These are phyloP conservation scores for Neogale vison DNA, from an alignment of 2,113 vertebrate species.

Conservation along the genomic window DNA sequence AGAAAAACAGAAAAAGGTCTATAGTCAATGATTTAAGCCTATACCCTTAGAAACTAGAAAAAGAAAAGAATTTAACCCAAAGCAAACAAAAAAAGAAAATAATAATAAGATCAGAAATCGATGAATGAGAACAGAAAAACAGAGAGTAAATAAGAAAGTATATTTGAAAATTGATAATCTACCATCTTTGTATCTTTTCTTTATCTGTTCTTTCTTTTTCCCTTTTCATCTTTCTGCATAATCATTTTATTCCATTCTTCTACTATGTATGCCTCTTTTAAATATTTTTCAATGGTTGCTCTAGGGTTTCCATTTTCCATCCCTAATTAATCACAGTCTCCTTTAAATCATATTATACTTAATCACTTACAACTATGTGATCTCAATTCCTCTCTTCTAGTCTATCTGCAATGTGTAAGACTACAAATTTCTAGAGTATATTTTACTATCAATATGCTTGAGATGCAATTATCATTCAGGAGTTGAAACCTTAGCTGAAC, in stretches of 20 bases:
- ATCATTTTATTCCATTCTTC: not conserved
- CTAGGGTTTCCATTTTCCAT: not conserved
- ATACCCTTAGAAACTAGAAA: not conserved
- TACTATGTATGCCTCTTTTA: not conserved
- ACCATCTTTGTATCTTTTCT: not conserved
- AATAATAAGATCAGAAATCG: not conserved
- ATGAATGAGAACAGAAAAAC: not conserved
- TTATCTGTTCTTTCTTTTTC: not conserved
- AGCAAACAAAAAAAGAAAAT: not conserved
- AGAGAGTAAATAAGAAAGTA: not conserved
- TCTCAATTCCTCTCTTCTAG: not conserved
- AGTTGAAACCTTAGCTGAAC: not conserved
- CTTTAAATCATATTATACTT: not conserved
- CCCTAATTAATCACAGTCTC: not conserved
- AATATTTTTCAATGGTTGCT: not conserved
- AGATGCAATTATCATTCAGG: not conserved
- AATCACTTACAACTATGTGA: not conserved
- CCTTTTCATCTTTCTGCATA: not conserved
- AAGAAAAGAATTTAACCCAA: not conserved
- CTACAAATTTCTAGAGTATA: not conserved
- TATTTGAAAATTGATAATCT: not conserved
- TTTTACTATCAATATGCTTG: not conserved
- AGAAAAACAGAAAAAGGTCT: not conserved
- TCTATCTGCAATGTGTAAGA: not conserved
- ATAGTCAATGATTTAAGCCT: not conserved